Evolutionary conservation across 2,888 invertebrate species (phyloP), one percentile per base, ranked within the genome.

Genomic region (Apotomis betuletana): DNA sequence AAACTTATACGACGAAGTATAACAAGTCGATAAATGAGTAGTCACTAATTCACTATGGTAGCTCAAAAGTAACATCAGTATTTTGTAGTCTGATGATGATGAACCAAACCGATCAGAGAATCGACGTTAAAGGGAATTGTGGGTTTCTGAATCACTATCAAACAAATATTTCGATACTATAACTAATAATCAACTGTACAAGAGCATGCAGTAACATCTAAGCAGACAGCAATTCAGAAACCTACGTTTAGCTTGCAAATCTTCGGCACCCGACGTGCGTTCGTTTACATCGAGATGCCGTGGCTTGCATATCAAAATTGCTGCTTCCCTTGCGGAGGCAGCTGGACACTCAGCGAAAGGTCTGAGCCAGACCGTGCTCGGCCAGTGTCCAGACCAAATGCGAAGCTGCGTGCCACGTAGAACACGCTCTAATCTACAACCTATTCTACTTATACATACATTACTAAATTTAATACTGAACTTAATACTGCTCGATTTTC

Each of bases 401-500:
- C 78, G 69, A 87, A 87, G 86, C 84, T 72, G 81, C 78, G 80
- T 83, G 81, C 82, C 76, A 75, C 78, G 82, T 79, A 83, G 75
- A 77, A 81, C 81, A 81, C 79, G 79, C 76, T 71, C 77, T 76
- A 77, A 75, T 78, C 67, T 44, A 70, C 62, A 65, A 55, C 69
- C 61, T 74, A 62, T 61, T 54, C 59, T 71, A 70, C 59, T 54
- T 41, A 41, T 41, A 41, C 41, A 6, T 41, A 41, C 6, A 41
- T 75, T 70, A 75, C 75, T 75, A 15, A 62, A 75, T 81, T 69
- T 78, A 88, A 89, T 90, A 90, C 84, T 84, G 82, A 79, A 76
- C 74, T 74, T 81, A 85, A 86, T 87, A 87, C 90, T 89, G 87
- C 77, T 81, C 77, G 78, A 83, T 77, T 81, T 75, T 60, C 55